These are phyloP conservation scores for Nysson spinosus DNA, from an alignment of 2,888 invertebrate genomes.

Conservation along the genomic window DNA sequence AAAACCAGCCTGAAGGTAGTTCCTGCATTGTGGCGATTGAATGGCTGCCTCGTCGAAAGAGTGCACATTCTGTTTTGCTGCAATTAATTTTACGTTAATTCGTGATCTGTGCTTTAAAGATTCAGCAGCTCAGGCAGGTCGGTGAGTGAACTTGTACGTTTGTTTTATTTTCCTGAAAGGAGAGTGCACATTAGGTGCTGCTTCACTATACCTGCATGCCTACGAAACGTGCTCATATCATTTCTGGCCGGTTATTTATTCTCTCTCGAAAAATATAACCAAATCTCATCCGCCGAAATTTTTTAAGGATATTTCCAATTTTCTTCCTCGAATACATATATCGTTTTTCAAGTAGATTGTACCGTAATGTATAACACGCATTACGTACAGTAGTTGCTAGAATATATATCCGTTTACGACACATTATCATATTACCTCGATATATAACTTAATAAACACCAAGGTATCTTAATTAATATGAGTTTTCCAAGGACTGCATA, in stretches of 20 bases:
- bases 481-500: neutral
- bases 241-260: slow-evolving; percentile 71
- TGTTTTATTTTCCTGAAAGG: neutral
- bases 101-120: slow-evolving; percentile 60
- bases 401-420: slow-evolving; percentile 31
- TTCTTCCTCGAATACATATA: neutral
- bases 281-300: slow-evolving; percentile 1
- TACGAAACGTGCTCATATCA: slow-evolving; percentile 64
- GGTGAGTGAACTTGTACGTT: slow-evolving; percentile 62
- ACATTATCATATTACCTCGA: slow-evolving; percentile 32
- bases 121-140: slow-evolving; percentile 52
- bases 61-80: slow-evolving; percentile 70
- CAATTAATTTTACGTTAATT: slow-evolving; percentile 71
- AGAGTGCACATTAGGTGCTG: slow-evolving; percentile 2
- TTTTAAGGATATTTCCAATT: neutral
- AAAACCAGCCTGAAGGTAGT: slow-evolving; percentile 50
- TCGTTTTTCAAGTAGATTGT: slow-evolving; percentile 4
- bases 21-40: slow-evolving; percentile 67
- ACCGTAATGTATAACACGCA: slow-evolving; percentile 4
- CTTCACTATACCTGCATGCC: slow-evolving; percentile 33
- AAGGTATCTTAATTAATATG: slow-evolving; percentile 7
- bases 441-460: slow-evolving; percentile 20
- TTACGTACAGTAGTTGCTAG: slow-evolving; percentile 47
- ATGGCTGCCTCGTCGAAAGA: slow-evolving; percentile 68
- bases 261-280: slow-evolving; percentile 36